phyloP scores from a whole-genome alignment of 1,140 invertebrate genomes.

The Geopemphigus sp. region DNA sequence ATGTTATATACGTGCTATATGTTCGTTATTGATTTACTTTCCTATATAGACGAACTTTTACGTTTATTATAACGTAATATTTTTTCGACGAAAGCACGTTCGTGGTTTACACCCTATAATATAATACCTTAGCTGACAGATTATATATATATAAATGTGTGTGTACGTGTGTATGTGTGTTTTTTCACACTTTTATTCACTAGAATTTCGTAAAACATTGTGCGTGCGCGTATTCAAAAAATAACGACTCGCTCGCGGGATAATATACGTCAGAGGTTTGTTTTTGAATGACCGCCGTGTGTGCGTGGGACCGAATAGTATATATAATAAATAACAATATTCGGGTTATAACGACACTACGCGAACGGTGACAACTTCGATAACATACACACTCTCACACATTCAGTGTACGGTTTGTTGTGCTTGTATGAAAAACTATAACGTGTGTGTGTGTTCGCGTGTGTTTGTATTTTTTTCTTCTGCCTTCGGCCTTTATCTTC shows the following conservation, averaged over 20 bases:
- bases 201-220: background rate
- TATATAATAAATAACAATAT: constrained; percentile 1
- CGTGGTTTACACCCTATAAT: background rate
- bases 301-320: background rate
- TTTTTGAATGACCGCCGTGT: background rate
- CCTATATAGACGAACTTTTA: too few relatives aligned
- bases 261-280: background rate
- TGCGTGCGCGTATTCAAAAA: background rate
- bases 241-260: background rate
- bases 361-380: background rate
- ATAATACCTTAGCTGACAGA: background rate
- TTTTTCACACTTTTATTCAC: background rate
- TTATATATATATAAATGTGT: too few relatives aligned
- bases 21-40: too few relatives aligned
- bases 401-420: too few relatives aligned
- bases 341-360: background rate
- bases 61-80: too few relatives aligned
- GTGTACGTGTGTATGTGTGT: background rate
- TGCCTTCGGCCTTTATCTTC: constrained; percentile 13
- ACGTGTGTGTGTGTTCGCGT: background rate
- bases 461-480: background rate
- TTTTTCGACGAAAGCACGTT: too few relatives aligned
- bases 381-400: background rate
- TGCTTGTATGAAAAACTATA: background rate
- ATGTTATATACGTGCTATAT: too few relatives aligned